Evolutionary conservation across 2,113 vertebrate species (phyloP).

Genomic region (Ellobius talpinus): DNA sequence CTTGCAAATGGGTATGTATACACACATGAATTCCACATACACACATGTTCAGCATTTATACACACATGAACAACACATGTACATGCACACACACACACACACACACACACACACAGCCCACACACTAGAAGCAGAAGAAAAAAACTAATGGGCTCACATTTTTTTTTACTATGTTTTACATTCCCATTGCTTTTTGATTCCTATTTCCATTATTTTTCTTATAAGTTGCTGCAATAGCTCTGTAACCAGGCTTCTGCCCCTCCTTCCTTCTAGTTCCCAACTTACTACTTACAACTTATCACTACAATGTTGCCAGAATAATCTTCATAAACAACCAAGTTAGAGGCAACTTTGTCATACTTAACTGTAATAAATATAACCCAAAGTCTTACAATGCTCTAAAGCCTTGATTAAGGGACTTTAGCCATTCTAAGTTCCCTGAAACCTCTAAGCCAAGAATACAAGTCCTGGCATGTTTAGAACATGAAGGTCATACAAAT

Average conservation of each 20-base stretch:
- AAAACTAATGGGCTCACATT: neutral
- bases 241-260: neutral
- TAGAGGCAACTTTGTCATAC: neutral
- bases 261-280: neutral
- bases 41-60: neutral
- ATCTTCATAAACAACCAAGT: neutral
- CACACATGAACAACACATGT: neutral
- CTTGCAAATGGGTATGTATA: neutral
- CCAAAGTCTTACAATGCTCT: neutral
- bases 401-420: neutral
- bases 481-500: neutral
- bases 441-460: neutral
- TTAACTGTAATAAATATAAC: neutral
- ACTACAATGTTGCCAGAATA: neutral
- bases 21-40: neutral
- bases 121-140: neutral
- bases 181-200: neutral
- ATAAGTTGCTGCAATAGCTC: neutral
- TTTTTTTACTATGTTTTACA: neutral
- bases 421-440: neutral
- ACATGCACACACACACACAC: neutral
- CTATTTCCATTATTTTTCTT: neutral
- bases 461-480: neutral
- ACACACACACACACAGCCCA: neutral
- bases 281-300: neutral